Conservation (phyloP, 23 tunicate species). For the Ascidia mentula region DNA sequence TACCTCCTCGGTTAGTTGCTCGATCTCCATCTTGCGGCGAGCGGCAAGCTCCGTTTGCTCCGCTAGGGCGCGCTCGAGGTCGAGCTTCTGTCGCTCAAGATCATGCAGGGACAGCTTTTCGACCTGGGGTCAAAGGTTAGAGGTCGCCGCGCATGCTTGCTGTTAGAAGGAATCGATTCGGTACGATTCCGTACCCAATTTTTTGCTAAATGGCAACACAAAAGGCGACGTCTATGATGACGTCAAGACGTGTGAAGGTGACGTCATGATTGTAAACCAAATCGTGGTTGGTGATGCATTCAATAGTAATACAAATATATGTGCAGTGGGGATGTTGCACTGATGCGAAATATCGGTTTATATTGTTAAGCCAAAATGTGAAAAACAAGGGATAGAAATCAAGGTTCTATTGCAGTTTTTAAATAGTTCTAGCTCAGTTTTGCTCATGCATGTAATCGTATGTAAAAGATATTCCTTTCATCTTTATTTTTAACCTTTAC, state of each 20-base stretch:
- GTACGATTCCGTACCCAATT: no score
- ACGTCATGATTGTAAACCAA: neutral
- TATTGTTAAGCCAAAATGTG: no score
- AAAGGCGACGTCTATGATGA: neutral
- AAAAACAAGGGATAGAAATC: no score
- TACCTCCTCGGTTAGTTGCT: constrained; percentile 36
- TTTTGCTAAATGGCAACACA: neutral
- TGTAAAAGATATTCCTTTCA: no score
- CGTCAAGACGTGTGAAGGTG: neutral
- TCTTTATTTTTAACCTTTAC: no score
- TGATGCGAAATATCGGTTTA: no score
- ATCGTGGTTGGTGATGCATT: neutral
- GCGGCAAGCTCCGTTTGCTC: constrained; percentile 6
- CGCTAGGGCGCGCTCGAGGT: constrained; percentile 19
- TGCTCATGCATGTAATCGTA: no score
- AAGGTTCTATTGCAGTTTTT: no score
- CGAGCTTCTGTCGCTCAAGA: constrained; percentile 37
- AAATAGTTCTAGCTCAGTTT: no score
- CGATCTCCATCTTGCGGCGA: constrained; percentile 29
- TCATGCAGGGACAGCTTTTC: constrained; percentile 36
- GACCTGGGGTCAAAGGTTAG: constrained; percentile 29
- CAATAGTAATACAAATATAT: no score
- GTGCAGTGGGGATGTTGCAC: no score
- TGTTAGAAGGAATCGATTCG: no score
- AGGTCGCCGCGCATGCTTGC: constrained; percentile 12